Conservation (phyloP, 2,888 invertebrate genomes). For the Protonemura montana region DNA sequence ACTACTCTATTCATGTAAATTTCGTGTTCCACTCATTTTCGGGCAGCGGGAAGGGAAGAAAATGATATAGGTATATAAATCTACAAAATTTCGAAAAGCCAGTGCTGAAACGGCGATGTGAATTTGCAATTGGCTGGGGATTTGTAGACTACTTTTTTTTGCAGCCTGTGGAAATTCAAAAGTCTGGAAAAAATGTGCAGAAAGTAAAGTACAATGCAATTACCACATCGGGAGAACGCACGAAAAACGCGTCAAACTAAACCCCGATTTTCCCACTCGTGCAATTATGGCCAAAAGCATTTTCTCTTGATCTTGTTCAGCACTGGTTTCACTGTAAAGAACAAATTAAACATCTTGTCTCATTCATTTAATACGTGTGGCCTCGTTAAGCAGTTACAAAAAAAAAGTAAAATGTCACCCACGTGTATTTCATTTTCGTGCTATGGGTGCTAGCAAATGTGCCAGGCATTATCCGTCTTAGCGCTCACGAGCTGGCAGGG, state of each 20-base stretch:
- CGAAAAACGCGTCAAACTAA: not conserved
- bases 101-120: not conserved
- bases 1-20: slow-evolving; percentile 37
- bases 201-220: not conserved
- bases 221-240: not conserved
- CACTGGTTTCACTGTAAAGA: slow-evolving; percentile 30
- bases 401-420: slow-evolving; percentile 31
- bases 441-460: not conserved
- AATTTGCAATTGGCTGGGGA: not conserved
- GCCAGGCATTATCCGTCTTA: not conserved
- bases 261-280: not conserved
- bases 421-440: slow-evolving; percentile 25
- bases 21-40: slow-evolving; percentile 17
- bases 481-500: not conserved
- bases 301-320: not conserved
- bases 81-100: not conserved
- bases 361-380: slow-evolving; percentile 39
- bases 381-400: slow-evolving; percentile 22
- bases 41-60: not conserved
- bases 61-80: not conserved
- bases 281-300: not conserved
- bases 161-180: not conserved
- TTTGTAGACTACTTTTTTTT: not conserved
- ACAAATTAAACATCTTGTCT: slow-evolving; percentile 47
- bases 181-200: not conserved